Base-by-base conservation (phyloP, 2,888 invertebrate genomes). In the Anaspis maculata region DNA sequence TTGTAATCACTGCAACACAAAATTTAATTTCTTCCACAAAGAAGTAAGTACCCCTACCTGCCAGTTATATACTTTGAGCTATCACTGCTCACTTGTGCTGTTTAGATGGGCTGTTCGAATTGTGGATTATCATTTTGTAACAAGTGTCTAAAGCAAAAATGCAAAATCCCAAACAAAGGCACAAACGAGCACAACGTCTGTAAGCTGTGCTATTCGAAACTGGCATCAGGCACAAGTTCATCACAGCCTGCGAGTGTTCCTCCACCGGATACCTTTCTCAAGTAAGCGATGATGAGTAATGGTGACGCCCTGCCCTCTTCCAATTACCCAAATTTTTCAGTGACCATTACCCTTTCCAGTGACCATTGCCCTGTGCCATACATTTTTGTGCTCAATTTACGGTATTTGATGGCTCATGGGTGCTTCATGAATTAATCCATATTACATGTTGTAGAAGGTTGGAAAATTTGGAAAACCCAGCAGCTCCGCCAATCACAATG, bases 91-190 rank as follows among this genome's bases (percentile, higher is more conserved):
- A n/a, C n/a, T n/a, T n/a, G 28, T 31, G 32, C 34, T 34, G 49
- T 71, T 74, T 44, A 89, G 88, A 72, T 76, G 67, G 88, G 84
- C 12, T 91, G 90, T 60, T 80, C 85, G 24, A 76, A 74, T 52
- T 91, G 90, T 67, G 86, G 86, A 15, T 81, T 82, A 65, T 82
- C 86, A 27, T 87, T 79, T 65, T 91, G 90, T 61, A 75, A 74
- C 38, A 87, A 83, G 62, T 91, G 90, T 61, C 66, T 90, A 27
- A 76, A 77, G 46, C 74, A 83, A 49, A 82, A 82, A 63, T 68
- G 75, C 39, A 73, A 74, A 50, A 64, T 87, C 37, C 72, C 80
- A 6, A 77, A 67, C 40, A 62, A 76, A 55, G 69, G 74, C 3
- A 72, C 74, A 46, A 67, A 70, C 26, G 74, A 77, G 52, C 71